phyloP scores from a whole-genome alignment of 2,888 invertebrate genomes.

The Leptopilina drosophilae region DNA sequence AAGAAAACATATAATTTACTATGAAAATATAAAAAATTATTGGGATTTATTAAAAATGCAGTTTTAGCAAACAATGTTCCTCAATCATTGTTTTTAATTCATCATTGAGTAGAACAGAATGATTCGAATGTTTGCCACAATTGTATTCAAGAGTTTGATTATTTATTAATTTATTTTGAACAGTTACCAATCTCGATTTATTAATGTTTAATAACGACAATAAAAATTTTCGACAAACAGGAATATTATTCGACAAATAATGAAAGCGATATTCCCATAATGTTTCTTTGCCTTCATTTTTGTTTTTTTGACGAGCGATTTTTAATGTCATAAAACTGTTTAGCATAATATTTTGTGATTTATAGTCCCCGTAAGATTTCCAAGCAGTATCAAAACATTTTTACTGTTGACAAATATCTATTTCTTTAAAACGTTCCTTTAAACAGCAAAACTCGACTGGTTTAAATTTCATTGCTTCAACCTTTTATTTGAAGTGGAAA shows the following conservation, averaged over 20 bases:
- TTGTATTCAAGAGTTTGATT: slow-evolving; percentile 44
- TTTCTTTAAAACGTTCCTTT: slow-evolving; percentile 43
- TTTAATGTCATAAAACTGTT: slow-evolving; percentile 42
- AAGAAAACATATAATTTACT: too few species aligned
- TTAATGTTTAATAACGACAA: slow-evolving; percentile 44
- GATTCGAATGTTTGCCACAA: slow-evolving; percentile 46
- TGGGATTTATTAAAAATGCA: slow-evolving; percentile 23
- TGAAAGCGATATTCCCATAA: neutral
- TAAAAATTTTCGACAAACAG: slow-evolving; percentile 49
- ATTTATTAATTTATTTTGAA: slow-evolving; percentile 48
- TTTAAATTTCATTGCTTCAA: slow-evolving; percentile 42
- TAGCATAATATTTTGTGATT: slow-evolving; percentile 44
- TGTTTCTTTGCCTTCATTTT: slow-evolving; percentile 22
- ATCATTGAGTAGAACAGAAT: slow-evolving; percentile 46
- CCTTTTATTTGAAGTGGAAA: slow-evolving; percentile 34
- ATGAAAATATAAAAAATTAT: too few species aligned
- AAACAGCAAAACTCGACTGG: slow-evolving; percentile 40
- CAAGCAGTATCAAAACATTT: slow-evolving; percentile 43
- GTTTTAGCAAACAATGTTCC: slow-evolving; percentile 48
- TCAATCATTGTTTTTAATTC: slow-evolving; percentile 49
- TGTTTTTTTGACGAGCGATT: neutral
- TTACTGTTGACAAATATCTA: slow-evolving; percentile 38
- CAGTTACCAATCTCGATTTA: slow-evolving; percentile 43
- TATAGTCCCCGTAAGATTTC: slow-evolving; percentile 45
- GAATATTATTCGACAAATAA: neutral